Evolutionary conservation across 1,140 invertebrate genomes (phyloP).

Genomic region (Trachymyrmex cornetzi): DNA sequence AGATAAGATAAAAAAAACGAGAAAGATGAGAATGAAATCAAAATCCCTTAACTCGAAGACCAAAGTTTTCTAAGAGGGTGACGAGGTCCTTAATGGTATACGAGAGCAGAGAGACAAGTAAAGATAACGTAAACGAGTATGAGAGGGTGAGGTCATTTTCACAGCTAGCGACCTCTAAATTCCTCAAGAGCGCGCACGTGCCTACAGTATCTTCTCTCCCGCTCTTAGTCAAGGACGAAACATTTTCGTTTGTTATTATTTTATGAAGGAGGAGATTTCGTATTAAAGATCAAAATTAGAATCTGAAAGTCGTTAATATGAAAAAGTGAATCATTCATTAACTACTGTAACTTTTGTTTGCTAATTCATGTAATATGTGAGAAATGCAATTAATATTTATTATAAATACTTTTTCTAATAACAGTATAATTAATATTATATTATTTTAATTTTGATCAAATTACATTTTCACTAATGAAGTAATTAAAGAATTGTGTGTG

Average conservation of each 20-base stretch:
- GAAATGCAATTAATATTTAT: background rate
- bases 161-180: constrained; percentile 69
- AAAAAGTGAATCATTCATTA: constrained; percentile 21
- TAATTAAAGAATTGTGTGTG: constrained; percentile 21
- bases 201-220: constrained; percentile 28
- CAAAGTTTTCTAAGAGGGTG: constrained; percentile 45
- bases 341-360: background rate
- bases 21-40: constrained; percentile 3
- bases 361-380: background rate
- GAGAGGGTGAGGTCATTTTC: constrained; percentile 63
- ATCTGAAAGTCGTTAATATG: constrained; percentile 34
- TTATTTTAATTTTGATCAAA: background rate
- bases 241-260: constrained; percentile 54
- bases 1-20: background rate
- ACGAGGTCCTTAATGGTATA: constrained; percentile 46
- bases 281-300: constrained; percentile 45
- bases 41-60: constrained; percentile 54
- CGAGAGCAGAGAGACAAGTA: constrained; percentile 1
- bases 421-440: background rate
- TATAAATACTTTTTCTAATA: background rate
- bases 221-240: constrained; percentile 65
- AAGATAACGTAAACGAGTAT: constrained; percentile 50
- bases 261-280: background rate
- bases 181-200: constrained; percentile 73
- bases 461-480: background rate